Evolutionary conservation across 2,113 vertebrate species (phyloP).

Genomic region (Erythrolamprus reginae): DNA sequence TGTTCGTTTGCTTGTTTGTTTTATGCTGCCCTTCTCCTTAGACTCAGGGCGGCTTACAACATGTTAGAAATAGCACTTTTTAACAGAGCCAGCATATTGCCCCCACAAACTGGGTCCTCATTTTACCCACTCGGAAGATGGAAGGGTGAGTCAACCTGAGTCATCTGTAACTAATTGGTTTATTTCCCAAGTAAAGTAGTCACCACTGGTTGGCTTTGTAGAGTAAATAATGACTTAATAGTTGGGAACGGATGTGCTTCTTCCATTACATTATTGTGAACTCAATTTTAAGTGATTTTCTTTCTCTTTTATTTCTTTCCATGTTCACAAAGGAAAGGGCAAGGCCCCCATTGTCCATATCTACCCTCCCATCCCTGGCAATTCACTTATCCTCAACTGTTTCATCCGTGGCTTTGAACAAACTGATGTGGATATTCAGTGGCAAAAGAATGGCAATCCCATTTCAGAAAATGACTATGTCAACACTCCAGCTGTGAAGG

Average conservation of each 20-base stretch:
- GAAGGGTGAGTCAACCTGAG: too few relatives aligned
- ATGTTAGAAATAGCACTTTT: too few relatives aligned
- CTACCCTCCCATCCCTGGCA: not conserved
- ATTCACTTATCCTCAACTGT: not conserved
- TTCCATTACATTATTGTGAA: not conserved
- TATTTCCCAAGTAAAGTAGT: not conserved
- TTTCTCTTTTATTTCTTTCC: not conserved
- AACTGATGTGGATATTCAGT: rapidly evolving
- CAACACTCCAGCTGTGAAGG: not conserved
- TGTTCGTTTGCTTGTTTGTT: too few relatives aligned
- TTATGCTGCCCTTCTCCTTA: too few relatives aligned
- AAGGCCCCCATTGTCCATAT: not conserved
- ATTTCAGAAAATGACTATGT: not conserved
- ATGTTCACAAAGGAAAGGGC: not conserved
- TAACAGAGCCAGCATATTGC: too few relatives aligned
- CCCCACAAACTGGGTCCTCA: too few relatives aligned
- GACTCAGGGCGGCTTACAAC: too few relatives aligned
- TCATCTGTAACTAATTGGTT: not conserved
- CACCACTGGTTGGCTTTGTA: not conserved
- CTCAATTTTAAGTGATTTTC: not conserved
- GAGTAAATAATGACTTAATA: not conserved
- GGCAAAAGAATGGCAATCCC: not conserved
- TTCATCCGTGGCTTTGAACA: rapidly evolving
- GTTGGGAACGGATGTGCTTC: not conserved
- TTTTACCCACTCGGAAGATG: too few relatives aligned